phyloP scores from a whole-genome alignment of 1,140 invertebrate genomes.

The Drosophila erecta region DNA sequence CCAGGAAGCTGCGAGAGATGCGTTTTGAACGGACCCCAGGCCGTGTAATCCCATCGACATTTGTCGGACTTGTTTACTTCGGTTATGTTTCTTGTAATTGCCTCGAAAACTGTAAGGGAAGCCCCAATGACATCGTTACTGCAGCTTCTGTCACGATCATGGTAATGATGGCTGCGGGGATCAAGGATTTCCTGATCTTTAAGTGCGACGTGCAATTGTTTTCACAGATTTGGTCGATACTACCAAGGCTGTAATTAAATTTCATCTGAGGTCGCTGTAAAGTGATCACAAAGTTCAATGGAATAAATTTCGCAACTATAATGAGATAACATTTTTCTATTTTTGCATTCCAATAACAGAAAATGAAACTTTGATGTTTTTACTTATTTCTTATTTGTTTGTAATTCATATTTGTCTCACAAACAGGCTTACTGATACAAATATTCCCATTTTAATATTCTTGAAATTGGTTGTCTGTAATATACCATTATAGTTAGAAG shows the following conservation, averaged over 20 bases:
- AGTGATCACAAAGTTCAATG: background rate
- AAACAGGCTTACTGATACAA: background rate
- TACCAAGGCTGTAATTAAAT: background rate
- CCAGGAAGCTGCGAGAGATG: conserved; percentile 56
- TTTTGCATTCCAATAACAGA: background rate
- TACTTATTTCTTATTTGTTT: too few relatives aligned
- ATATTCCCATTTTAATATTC: background rate
- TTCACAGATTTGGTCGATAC: conserved; percentile 9
- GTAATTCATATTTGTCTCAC: too few relatives aligned
- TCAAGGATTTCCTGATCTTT: conserved; percentile 39
- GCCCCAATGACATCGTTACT: conserved; percentile 48
- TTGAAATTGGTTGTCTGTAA: too few relatives aligned
- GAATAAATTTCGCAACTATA: background rate
- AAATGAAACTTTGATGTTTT: too few relatives aligned
- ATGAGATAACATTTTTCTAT: too few relatives aligned
- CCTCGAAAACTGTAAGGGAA: conserved; percentile 20
- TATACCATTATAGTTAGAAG: too few relatives aligned
- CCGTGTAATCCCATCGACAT: conserved; percentile 25
- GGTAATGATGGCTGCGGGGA: conserved; percentile 22
- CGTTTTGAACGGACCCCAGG: conserved; percentile 2
- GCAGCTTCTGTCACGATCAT: conserved; percentile 29
- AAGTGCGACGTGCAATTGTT: conserved; percentile 11
- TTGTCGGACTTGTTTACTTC: conserved; percentile 31
- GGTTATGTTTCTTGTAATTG: conserved; percentile 30
- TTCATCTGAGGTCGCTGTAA: conserved; percentile 4